Conservation (phyloP, 2,888 invertebrate genomes). For the Therioaphis trifolii region DNA sequence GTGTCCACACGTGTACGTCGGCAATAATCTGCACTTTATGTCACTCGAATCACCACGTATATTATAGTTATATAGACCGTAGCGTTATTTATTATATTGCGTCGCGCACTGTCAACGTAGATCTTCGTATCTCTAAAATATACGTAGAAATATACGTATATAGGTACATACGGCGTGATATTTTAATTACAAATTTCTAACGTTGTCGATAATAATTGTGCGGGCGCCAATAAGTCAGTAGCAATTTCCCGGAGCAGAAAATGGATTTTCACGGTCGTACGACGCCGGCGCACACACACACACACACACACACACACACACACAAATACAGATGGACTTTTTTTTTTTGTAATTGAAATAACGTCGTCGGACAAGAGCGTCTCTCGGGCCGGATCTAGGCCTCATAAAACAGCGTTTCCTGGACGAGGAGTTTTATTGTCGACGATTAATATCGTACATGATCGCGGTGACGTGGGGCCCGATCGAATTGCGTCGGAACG, state of each 20-base stretch:
- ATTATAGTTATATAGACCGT: too few relatives aligned
- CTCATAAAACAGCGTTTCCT: slow-evolving; percentile 55
- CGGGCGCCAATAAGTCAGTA: not conserved
- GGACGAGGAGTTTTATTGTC: slow-evolving; percentile 52
- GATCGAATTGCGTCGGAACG: slow-evolving; percentile 53
- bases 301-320: not conserved
- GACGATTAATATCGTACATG: slow-evolving; percentile 52
- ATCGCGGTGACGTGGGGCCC: not conserved
- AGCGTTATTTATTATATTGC: too few relatives aligned
- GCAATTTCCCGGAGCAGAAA: slow-evolving; percentile 19
- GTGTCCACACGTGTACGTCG: too few relatives aligned
- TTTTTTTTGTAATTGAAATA: slow-evolving; percentile 53
- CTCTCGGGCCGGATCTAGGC: slow-evolving; percentile 55
- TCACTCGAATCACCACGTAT: too few relatives aligned
- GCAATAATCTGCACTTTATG: too few relatives aligned
- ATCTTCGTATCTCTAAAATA: too few relatives aligned
- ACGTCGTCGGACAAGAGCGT: slow-evolving; percentile 12
- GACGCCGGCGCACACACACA: not conserved
- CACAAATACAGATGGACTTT: not conserved
- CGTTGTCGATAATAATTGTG: not conserved
- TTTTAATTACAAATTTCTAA: not conserved
- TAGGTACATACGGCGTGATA: too few relatives aligned
- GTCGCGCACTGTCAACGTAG: too few relatives aligned
- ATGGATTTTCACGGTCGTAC: slow-evolving; percentile 47
- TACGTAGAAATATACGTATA: too few relatives aligned